Evolutionary conservation across 2,113 vertebrate genomes (phyloP).

Genomic region (Nothocercus julius): DNA sequence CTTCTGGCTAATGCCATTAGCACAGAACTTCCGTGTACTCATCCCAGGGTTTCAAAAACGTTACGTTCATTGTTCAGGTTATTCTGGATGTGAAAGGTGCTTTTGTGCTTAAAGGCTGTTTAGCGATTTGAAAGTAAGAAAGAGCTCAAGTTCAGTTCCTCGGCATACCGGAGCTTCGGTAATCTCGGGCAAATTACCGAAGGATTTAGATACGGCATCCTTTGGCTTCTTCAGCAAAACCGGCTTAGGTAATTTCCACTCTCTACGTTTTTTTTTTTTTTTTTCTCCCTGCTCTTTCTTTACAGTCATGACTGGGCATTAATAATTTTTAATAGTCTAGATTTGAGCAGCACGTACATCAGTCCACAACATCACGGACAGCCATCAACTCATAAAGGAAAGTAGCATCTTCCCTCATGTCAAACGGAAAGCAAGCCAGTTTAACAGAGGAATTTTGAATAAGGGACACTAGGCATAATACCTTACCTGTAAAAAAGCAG

Average conservation of each 20-base stretch:
- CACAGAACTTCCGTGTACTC: neutral
- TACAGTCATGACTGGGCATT: too few relatives aligned
- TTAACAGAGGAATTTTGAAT: neutral
- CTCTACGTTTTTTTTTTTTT: neutral
- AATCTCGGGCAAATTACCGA: accelerated
- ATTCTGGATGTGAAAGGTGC: neutral
- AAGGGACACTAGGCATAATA: neutral
- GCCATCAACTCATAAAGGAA: neutral
- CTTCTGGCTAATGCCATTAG: neutral
- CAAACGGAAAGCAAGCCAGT: neutral
- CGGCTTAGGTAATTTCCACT: neutral
- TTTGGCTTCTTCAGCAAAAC: accelerated
- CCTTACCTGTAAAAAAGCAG: accelerated
- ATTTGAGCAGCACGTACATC: neutral
- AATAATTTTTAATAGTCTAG: neutral
- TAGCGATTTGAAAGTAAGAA: neutral
- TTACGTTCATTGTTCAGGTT: accelerated
- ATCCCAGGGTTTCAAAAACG: neutral
- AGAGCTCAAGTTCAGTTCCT: neutral
- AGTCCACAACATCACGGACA: accelerated
- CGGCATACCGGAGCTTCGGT: accelerated
- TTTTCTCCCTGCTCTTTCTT: too few relatives aligned
- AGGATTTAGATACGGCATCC: accelerated
- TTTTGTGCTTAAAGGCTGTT: neutral
- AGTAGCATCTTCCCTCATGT: neutral